Evolutionary conservation across 1,140 invertebrate species (phyloP).

Genomic region (roundworm (Caenorhabditis elegans)): DNA sequence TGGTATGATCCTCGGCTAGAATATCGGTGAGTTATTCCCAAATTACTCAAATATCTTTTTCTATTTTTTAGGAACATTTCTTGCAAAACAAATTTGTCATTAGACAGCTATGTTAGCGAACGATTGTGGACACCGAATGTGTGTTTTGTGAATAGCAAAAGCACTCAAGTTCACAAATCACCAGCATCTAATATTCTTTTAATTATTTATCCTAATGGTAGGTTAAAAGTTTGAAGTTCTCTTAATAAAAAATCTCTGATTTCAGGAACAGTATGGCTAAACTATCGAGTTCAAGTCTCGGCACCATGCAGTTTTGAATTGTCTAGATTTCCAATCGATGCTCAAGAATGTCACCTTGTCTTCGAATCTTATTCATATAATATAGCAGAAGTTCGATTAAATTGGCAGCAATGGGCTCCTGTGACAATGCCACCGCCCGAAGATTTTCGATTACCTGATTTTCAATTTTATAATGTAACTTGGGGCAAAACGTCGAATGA

Average conservation of each 20-base stretch:
- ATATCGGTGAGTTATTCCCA: slow-evolving; percentile 46
- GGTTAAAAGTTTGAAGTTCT: not conserved
- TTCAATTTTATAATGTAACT: slow-evolving; percentile 65
- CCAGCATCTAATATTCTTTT: slow-evolving; percentile 61
- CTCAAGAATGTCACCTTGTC: slow-evolving; percentile 51
- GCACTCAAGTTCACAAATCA: slow-evolving; percentile 60
- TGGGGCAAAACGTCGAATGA: slow-evolving; percentile 55
- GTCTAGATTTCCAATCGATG: slow-evolving; percentile 59
- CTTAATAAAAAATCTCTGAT: not conserved
- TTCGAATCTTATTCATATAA: slow-evolving; percentile 54
- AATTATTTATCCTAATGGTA: slow-evolving; percentile 66
- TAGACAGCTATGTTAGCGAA: slow-evolving; percentile 62
- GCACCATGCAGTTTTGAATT: slow-evolving; percentile 63
- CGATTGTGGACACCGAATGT: slow-evolving; percentile 65
- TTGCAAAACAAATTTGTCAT: slow-evolving; percentile 63
- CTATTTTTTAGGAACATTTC: slow-evolving; percentile 52
- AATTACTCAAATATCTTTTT: not conserved
- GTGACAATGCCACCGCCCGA: slow-evolving; percentile 62
- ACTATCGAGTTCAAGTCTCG: slow-evolving; percentile 62
- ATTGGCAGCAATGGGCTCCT: slow-evolving; percentile 61
- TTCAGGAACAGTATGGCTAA: slow-evolving; percentile 61
- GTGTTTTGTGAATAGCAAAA: slow-evolving; percentile 61
- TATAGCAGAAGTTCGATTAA: slow-evolving; percentile 53
- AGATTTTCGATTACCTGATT: slow-evolving; percentile 59
- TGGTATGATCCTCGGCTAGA: slow-evolving; percentile 61